Conservation (phyloP, 2,888 invertebrate species). For the Cylindroiulus punctatus region DNA sequence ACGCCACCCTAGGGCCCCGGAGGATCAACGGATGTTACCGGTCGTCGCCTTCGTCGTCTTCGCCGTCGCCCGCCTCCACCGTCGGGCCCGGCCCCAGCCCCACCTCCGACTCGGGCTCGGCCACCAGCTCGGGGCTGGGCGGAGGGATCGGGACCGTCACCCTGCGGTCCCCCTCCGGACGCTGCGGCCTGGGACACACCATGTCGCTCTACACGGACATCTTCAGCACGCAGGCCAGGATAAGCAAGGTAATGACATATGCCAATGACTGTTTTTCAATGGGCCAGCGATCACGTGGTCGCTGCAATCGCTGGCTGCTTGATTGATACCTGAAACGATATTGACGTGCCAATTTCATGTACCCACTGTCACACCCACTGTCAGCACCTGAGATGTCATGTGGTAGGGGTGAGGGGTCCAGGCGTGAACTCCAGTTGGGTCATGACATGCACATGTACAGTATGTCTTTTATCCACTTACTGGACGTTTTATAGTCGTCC, state of each 20-base stretch:
- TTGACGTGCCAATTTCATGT: too few species aligned
- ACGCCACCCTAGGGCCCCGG: conserved; percentile 26
- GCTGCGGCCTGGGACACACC: conserved; percentile 81
- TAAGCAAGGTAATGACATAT: conserved; percentile 76
- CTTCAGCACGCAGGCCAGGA: conserved; percentile 81
- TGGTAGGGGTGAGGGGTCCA: too few species aligned
- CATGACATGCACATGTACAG: too few species aligned
- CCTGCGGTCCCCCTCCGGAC: conserved; percentile 62
- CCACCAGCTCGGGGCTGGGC: conserved; percentile 5
- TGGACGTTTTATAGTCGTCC: too few species aligned
- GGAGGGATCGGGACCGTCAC: background rate
- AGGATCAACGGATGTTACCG: background rate
- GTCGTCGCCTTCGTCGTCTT: conserved; percentile 13
- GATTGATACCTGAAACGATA: too few species aligned
- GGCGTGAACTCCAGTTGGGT: too few species aligned
- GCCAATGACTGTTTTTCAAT: background rate
- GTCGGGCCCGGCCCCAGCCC: conserved; percentile 15
- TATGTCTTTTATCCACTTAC: too few species aligned
- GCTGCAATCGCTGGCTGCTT: background rate
- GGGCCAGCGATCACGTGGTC: background rate
- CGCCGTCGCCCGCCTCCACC: conserved; percentile 23
- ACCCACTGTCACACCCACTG: too few species aligned
- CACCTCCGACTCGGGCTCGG: conserved; percentile 46
- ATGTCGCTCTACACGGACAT: conserved; percentile 83
- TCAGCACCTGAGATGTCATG: too few species aligned